Evolutionary conservation across 2,888 invertebrate species (phyloP).

Genomic region (Spodoptera exigua): DNA sequence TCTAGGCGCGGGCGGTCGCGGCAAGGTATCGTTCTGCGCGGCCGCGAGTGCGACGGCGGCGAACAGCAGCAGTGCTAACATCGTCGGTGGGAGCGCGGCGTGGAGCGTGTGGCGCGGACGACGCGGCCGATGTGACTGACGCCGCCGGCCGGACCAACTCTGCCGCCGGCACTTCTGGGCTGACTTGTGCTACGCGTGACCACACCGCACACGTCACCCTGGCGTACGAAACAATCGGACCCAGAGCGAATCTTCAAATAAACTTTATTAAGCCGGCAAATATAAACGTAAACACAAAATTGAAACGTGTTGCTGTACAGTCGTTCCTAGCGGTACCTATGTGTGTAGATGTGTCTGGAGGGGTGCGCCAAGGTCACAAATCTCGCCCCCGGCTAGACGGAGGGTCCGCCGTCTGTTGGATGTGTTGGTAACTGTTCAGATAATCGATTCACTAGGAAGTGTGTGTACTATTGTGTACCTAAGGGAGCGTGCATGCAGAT

Average conservation of each 20-base stretch:
- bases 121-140: slow-evolving; percentile 79
- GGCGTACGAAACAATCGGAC: slow-evolving; percentile 66
- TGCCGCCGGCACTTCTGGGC: slow-evolving; percentile 54
- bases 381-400: slow-evolving; percentile 80
- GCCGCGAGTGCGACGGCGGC: slow-evolving; percentile 79
- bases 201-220: slow-evolving; percentile 60
- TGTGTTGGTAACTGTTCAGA: slow-evolving; percentile 61
- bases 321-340: slow-evolving; percentile 14
- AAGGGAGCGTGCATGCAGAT: slow-evolving; percentile 24
- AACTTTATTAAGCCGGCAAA: slow-evolving; percentile 51
- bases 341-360: slow-evolving; percentile 46
- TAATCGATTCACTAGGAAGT: slow-evolving; percentile 63
- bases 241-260: slow-evolving; percentile 61
- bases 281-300: slow-evolving; percentile 58
- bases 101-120: slow-evolving; percentile 76
- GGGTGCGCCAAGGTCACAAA: slow-evolving; percentile 76
- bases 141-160: slow-evolving; percentile 61
- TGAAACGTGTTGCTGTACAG: slow-evolving; percentile 25
- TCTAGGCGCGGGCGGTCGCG: slow-evolving; percentile 73
- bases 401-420: slow-evolving; percentile 69
- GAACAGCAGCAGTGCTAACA: slow-evolving; percentile 75
- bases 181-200: slow-evolving; percentile 67
- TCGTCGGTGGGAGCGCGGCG: slow-evolving; percentile 65
- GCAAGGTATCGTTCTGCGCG: slow-evolving; percentile 77
- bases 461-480: slow-evolving; percentile 12